Evolutionary conservation across 2,113 vertebrate genomes (phyloP).

Genomic region (Arvicanthis niloticus): DNA sequence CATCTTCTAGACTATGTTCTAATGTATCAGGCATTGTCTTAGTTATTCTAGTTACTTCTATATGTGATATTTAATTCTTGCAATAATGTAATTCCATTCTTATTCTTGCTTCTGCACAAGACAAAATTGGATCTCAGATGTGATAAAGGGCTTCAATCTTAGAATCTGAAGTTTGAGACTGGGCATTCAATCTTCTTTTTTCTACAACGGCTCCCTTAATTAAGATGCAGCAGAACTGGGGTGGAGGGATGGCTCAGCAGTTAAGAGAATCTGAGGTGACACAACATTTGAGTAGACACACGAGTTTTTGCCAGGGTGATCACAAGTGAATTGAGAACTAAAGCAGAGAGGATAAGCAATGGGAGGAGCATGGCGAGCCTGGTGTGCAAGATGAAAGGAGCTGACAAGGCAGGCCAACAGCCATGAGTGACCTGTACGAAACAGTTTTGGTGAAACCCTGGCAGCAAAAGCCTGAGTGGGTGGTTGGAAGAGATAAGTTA

Average conservation of each 20-base stretch:
- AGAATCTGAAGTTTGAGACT: not conserved
- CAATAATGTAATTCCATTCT: not conserved
- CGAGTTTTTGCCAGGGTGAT: not conserved
- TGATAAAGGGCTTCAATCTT: not conserved
- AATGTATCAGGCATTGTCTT: not conserved
- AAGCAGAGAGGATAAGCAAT: not conserved
- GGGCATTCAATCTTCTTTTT: not conserved
- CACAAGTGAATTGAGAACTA: not conserved
- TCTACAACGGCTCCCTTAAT: not conserved
- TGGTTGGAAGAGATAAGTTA: not conserved
- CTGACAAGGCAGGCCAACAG: not conserved
- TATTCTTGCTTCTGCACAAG: not conserved
- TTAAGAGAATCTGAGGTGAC: not conserved
- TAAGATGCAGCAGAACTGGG: not conserved
- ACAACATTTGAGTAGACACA: not conserved
- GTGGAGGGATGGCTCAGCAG: not conserved
- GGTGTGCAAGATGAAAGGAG: not conserved
- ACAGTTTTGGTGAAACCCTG: not conserved
- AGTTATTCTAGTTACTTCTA: not conserved
- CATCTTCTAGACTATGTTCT: not conserved
- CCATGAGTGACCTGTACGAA: not conserved
- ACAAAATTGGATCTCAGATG: not conserved
- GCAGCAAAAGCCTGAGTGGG: not conserved
- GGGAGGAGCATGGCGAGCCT: not conserved
- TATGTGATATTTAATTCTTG: conserved; percentile 21